Evolutionary conservation across 1,140 invertebrate species (phyloP).

Genomic region (Papilio aristodemus): DNA sequence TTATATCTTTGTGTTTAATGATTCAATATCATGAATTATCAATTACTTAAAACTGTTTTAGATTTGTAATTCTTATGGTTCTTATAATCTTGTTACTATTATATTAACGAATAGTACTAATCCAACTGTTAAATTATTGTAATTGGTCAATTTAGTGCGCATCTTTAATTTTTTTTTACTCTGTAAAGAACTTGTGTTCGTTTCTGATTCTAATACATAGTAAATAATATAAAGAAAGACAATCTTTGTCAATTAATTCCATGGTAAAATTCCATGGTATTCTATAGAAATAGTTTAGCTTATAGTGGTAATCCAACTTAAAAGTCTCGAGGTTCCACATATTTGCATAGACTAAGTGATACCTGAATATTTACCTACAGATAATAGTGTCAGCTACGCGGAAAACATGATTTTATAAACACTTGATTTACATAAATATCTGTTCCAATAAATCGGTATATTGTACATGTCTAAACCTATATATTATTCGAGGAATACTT

Average conservation of each 20-base stretch:
- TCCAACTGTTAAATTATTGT: too few relatives aligned
- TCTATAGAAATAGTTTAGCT: slow-evolving; percentile 9
- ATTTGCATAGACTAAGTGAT: slow-evolving; percentile 69
- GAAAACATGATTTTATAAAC: slow-evolving; percentile 53
- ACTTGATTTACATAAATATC: slow-evolving; percentile 59
- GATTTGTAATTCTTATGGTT: too few relatives aligned
- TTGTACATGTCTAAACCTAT: not conserved
- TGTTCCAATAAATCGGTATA: slow-evolving; percentile 40
- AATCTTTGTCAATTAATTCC: too few relatives aligned
- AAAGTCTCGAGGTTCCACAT: slow-evolving; percentile 40
- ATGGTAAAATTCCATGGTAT: too few relatives aligned
- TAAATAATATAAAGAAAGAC: too few relatives aligned
- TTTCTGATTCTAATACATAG: too few relatives aligned
- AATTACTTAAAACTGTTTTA: too few relatives aligned
- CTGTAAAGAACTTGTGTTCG: too few relatives aligned
- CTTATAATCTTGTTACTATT: too few relatives aligned
- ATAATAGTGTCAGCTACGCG: slow-evolving; percentile 56
- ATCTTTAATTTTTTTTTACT: too few relatives aligned
- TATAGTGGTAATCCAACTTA: slow-evolving; percentile 23
- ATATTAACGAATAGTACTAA: too few relatives aligned
- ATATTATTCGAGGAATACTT: not conserved
- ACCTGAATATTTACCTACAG: slow-evolving; percentile 63
- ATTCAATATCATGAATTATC: slow-evolving; percentile 14
- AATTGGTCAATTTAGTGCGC: too few relatives aligned
- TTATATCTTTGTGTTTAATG: not conserved